Evolutionary conservation across 2,888 invertebrate species (phyloP), one percentile per base, ranked within the genome.

Genomic region (Tachina lurida): DNA sequence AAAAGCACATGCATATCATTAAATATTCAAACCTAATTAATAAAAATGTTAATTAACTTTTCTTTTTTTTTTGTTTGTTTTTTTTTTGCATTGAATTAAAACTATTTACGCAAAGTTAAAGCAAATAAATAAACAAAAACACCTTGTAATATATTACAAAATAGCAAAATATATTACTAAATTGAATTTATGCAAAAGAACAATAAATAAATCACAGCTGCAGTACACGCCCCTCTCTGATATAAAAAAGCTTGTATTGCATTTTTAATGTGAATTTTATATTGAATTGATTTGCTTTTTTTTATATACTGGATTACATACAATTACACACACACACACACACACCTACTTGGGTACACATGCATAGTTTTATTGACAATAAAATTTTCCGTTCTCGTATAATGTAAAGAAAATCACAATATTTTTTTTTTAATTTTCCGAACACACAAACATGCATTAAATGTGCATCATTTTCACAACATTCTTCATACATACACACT

Each of bases 11-110:
- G n/a, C 10, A 62, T 81, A 19, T 75, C 75, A 81, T 81, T 81
- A 81, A 54, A 75, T 45, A 68, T 81, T 52, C 31, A 68, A 81
- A 75, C 60, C 75, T 62, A 54, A 68, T 70, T 75, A 81, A 75
- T 67, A 49, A 39, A 70, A 60, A 81, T 75, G 45, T 81, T 75
- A 68, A 75, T 68, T 75, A 62, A 68, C 45, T 19, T 54, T 31
- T 31, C 7, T 31, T 31, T 31, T 31, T 31, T 0, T 31, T 2
- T 22, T 22, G 3, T n/a, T n/a, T n/a, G n/a, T n/a, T 31, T 31
- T 31, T 31, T 31, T 70, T 60, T 52, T 63, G 8, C 10, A 71
- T 39, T 19, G 7, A 63, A 45, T 8, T 39, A 56, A 54, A 78
- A 49, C 19, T 62, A 41, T 43, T 63, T 54, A 56, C 12, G 54